phyloP scores from a whole-genome alignment of 2,113 vertebrate species.

The Sebastes fasciatus region DNA sequence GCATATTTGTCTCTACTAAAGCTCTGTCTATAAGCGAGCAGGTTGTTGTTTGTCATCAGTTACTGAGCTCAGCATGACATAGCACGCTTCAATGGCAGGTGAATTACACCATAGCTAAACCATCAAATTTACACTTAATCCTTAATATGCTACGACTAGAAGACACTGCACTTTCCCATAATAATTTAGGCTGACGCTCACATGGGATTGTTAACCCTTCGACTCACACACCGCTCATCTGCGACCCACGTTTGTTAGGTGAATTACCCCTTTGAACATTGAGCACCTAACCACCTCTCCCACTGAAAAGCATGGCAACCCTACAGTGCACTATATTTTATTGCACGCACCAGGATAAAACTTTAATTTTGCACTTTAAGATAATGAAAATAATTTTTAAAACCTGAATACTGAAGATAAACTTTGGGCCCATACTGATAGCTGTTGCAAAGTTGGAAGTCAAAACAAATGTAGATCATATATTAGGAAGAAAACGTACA shows the following conservation, averaged over 20 bases:
- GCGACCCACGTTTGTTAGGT: slow-evolving; percentile 78
- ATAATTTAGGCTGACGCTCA: slow-evolving; percentile 35
- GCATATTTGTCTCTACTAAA: slow-evolving; percentile 3
- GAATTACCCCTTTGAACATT: slow-evolving; percentile 18
- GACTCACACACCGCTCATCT: slow-evolving; percentile 79
- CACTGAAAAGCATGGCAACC: slow-evolving; percentile 68
- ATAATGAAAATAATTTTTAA: neutral
- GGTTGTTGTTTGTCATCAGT: neutral
- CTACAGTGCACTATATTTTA: slow-evolving; percentile 18
- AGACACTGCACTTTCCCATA: slow-evolving; percentile 24
- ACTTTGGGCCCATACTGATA: slow-evolving; percentile 21
- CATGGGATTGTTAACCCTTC: slow-evolving; percentile 84
- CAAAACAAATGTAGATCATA: slow-evolving; percentile 6
- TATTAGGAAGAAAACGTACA: slow-evolving; percentile 6
- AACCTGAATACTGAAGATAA: neutral
- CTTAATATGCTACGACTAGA: slow-evolving; percentile 7
- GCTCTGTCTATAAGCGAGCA: neutral
- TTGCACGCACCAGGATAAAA: slow-evolving; percentile 7
- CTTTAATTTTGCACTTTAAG: neutral
- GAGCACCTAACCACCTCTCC: slow-evolving; percentile 77
- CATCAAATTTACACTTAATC: slow-evolving; percentile 15
- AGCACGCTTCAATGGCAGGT: slow-evolving; percentile 25
- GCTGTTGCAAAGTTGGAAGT: slow-evolving; percentile 11
- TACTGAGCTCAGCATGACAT: slow-evolving; percentile 20
- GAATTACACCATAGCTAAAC: slow-evolving; percentile 36